Evolutionary conservation across 2,797 vertebrate genomes (phyloP).

Genomic region (Phoebastria nigripes): DNA sequence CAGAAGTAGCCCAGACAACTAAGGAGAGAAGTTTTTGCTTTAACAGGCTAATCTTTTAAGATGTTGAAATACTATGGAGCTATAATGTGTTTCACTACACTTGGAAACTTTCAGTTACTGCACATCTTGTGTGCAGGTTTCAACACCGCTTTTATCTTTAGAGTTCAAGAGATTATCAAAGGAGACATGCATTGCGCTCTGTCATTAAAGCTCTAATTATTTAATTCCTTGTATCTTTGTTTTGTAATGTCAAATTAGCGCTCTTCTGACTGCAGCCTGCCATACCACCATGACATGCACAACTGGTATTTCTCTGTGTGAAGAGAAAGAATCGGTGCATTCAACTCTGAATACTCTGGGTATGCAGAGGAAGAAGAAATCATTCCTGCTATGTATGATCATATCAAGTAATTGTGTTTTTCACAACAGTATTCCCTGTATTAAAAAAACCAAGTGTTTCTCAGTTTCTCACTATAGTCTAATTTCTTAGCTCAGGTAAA

Average conservation of each 20-base stretch:
- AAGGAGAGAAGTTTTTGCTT: background rate
- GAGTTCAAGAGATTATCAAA: background rate
- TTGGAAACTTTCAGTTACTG: background rate
- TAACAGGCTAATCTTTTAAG: background rate
- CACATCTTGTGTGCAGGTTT: background rate
- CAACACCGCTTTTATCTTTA: background rate
- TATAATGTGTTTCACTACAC: background rate
- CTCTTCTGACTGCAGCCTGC: background rate
- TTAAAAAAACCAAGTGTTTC: background rate
- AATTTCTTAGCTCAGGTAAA: background rate
- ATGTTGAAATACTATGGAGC: background rate
- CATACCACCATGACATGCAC: background rate
- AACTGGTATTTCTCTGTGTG: background rate
- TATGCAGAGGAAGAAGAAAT: background rate
- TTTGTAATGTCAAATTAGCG: background rate
- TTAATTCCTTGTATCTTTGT: background rate
- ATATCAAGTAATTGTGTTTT: background rate
- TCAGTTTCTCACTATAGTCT: background rate
- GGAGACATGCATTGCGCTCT: background rate
- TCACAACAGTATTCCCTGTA: background rate
- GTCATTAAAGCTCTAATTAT: background rate
- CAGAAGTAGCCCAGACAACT: background rate
- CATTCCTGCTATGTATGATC: background rate
- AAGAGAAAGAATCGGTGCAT: accelerated
- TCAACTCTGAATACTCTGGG: background rate